phyloP scores from a whole-genome alignment of 2,113 vertebrate genomes.

The Tychaedon coryphoeus region DNA sequence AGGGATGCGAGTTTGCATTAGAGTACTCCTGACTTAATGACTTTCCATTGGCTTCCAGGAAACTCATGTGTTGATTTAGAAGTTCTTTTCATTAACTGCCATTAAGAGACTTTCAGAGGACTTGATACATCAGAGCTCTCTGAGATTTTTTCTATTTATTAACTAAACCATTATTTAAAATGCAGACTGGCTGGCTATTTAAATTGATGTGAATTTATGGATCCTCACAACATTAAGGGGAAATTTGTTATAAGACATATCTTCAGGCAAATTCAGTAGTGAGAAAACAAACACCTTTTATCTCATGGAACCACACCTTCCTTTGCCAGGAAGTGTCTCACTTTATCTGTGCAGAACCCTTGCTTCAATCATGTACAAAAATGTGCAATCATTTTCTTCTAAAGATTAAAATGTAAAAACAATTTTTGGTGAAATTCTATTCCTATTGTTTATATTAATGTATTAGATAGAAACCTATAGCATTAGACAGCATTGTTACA shows the following conservation, averaged over 20 bases:
- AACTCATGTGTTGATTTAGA: slow-evolving; percentile 16
- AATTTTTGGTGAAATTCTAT: background rate
- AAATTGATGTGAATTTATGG: background rate
- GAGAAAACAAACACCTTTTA: background rate
- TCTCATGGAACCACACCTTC: background rate
- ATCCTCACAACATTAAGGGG: background rate
- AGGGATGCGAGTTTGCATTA: background rate
- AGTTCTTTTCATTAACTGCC: slow-evolving; percentile 13
- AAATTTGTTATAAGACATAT: background rate
- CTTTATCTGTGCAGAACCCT: background rate
- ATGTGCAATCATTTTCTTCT: background rate
- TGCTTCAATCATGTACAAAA: background rate
- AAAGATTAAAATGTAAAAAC: background rate
- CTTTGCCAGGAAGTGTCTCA: background rate
- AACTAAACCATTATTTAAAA: background rate
- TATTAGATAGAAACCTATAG: background rate
- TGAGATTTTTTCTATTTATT: slow-evolving; percentile 9
- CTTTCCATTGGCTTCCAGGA: background rate
- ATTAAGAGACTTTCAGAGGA: slow-evolving; percentile 14
- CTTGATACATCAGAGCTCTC: background rate
- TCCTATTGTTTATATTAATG: background rate
- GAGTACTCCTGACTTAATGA: background rate
- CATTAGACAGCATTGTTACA: background rate
- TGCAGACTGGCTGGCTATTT: background rate
- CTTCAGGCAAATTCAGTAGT: background rate